Conservation (phyloP, 1,140 invertebrate genomes). For the Glomeris maerens region DNA sequence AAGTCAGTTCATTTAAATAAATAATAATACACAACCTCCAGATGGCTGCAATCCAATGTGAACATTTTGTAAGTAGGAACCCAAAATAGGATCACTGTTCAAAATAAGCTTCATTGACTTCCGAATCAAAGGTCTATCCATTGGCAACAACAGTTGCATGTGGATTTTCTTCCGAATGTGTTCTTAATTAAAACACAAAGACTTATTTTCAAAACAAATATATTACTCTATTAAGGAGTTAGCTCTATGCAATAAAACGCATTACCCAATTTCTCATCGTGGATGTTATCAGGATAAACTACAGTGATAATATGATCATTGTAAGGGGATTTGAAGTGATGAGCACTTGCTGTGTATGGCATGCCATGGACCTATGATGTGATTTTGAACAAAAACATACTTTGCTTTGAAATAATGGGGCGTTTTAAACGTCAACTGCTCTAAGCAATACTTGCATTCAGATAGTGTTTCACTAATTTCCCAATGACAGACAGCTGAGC, state of each 20-base stretch:
- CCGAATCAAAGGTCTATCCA: constrained; percentile 52
- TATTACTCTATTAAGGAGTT: constrained; percentile 30
- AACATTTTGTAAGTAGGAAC: constrained; percentile 50
- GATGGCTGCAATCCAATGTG: constrained; percentile 44
- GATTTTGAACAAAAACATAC: constrained; percentile 34
- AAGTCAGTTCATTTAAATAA: constrained; percentile 26
- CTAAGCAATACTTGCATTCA: constrained; percentile 52
- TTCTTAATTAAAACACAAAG: constrained; percentile 30
- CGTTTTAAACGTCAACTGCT: constrained; percentile 51
- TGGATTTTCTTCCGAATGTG: constrained; percentile 34
- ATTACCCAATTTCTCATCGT: constrained; percentile 23
- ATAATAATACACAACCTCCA: constrained; percentile 28
- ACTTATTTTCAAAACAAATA: constrained; percentile 43
- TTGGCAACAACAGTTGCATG: constrained; percentile 46
- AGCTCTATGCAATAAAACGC: constrained; percentile 16
- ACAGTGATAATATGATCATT: constrained; percentile 60
- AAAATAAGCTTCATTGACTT: constrained; percentile 48
- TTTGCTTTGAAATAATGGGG: constrained; percentile 45
- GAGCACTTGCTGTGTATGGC: constrained; percentile 42
- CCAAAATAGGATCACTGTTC: constrained; percentile 31
- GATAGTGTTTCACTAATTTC: constrained; percentile 38
- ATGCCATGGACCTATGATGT: constrained; percentile 33
- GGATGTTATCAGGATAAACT: constrained; percentile 45
- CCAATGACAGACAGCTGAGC: constrained; percentile 15
- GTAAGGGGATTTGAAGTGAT: constrained; percentile 42